Conservation (phyloP, 2,797 vertebrate genomes). For the Chaetophractus vellerosus region DNA sequence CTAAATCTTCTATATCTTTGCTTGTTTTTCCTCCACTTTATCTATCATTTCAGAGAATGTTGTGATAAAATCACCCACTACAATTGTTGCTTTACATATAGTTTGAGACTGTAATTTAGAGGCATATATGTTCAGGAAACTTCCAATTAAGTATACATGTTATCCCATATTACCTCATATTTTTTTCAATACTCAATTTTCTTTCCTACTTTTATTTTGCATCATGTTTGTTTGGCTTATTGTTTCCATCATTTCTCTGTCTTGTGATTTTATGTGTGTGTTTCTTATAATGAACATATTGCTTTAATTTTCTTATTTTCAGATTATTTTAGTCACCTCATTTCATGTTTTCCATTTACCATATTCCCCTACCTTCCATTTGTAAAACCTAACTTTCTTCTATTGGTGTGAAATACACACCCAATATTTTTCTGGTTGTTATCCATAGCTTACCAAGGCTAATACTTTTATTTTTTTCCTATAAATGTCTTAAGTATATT, state of each 20-base stretch:
- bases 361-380: not conserved
- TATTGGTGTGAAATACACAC: not conserved
- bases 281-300: not conserved
- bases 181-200: not conserved
- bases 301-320: not conserved
- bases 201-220: not conserved
- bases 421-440: not conserved
- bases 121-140: not conserved
- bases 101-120: not conserved
- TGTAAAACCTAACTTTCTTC: not conserved
- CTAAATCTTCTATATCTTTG: not conserved
- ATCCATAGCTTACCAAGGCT: not conserved
- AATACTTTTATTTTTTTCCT: not conserved
- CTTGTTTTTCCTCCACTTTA: not conserved
- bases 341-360: not conserved
- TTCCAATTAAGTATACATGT: not conserved
- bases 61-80: not conserved
- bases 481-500: not conserved
- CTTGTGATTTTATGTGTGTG: not conserved
- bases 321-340: not conserved
- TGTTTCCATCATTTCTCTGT: not conserved
- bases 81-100: not conserved
- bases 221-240: not conserved
- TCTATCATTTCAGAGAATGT: not conserved
- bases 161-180: not conserved